Conservation (phyloP, 1,140 invertebrate species). For the Drosophila ficusphila region DNA sequence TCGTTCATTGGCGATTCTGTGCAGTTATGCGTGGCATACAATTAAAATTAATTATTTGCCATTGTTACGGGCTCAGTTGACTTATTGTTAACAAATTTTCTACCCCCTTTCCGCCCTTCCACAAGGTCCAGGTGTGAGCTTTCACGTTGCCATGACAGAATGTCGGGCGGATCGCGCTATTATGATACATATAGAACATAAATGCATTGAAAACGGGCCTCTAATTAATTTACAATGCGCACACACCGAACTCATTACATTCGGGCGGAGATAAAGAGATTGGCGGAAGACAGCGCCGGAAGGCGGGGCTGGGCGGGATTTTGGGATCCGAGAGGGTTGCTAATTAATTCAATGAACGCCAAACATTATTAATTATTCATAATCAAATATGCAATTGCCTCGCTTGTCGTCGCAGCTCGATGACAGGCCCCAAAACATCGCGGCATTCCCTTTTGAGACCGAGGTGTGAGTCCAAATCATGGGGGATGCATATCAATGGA, state of each 20-base stretch:
- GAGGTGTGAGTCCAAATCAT: constrained; percentile 23
- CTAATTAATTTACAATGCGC: constrained; percentile 79
- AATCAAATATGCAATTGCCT: constrained; percentile 81
- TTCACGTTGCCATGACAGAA: constrained; percentile 45
- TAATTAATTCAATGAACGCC: constrained; percentile 81
- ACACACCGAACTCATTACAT: constrained; percentile 56
- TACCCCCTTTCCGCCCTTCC: neutral
- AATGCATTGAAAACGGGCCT: constrained; percentile 57
- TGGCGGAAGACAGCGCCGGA: constrained; percentile 10
- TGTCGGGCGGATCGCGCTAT: constrained; percentile 19
- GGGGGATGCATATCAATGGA: constrained; percentile 39
- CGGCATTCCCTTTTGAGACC: constrained; percentile 1
- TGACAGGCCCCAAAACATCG: constrained; percentile 43
- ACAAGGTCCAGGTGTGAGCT: constrained; percentile 30
- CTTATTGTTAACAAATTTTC: constrained; percentile 78
- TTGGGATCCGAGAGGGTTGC: constrained; percentile 23
- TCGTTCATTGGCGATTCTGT: constrained; percentile 24
- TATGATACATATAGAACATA: constrained; percentile 25
- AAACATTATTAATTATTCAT: constrained; percentile 83
- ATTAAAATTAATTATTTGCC: constrained; percentile 68
- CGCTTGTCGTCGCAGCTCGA: constrained; percentile 51
- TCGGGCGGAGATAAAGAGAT: constrained; percentile 35
- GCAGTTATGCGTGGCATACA: constrained; percentile 46
- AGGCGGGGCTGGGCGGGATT: neutral
- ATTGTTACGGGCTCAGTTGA: constrained; percentile 64